Evolutionary conservation across 1,140 invertebrate species (phyloP).

Genomic region (Bombus breviceps): DNA sequence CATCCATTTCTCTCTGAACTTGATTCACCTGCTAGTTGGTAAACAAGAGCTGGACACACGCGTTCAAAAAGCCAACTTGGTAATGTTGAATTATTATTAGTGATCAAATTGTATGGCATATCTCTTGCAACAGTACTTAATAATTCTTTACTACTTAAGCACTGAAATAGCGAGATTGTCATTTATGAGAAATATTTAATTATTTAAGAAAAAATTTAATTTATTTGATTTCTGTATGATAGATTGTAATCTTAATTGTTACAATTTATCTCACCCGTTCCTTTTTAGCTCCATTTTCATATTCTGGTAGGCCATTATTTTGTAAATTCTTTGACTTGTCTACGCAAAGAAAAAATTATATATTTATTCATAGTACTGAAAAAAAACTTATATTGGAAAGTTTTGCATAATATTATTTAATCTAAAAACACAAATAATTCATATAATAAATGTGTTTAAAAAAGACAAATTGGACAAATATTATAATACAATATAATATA

Average conservation of each 20-base stretch:
- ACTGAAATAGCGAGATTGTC: slow-evolving; percentile 70
- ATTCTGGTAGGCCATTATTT: slow-evolving; percentile 60
- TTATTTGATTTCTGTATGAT: background rate
- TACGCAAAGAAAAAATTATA: slow-evolving; percentile 30
- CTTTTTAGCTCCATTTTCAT: slow-evolving; percentile 43
- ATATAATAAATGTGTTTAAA: background rate
- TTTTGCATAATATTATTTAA: background rate
- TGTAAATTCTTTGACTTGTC: slow-evolving; percentile 45
- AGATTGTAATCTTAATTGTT: background rate
- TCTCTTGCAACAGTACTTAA: slow-evolving; percentile 74
- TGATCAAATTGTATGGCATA: slow-evolving; percentile 52
- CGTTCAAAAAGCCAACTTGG: slow-evolving; percentile 80
- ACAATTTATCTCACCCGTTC: slow-evolving; percentile 58
- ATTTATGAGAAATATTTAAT: slow-evolving; percentile 4
- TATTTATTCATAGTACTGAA: background rate
- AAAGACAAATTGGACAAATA: background rate
- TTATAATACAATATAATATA: background rate
- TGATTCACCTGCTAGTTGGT: slow-evolving; percentile 84
- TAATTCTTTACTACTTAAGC: slow-evolving; percentile 79
- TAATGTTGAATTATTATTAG: slow-evolving; percentile 71
- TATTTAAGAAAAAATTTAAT: background rate
- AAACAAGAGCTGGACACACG: slow-evolving; percentile 86
- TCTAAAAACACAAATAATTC: background rate
- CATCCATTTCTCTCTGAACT: slow-evolving; percentile 83
- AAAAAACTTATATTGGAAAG: background rate